Conservation (phyloP, 2,113 vertebrate species). For the Stomatorhinus ivindoensis region DNA sequence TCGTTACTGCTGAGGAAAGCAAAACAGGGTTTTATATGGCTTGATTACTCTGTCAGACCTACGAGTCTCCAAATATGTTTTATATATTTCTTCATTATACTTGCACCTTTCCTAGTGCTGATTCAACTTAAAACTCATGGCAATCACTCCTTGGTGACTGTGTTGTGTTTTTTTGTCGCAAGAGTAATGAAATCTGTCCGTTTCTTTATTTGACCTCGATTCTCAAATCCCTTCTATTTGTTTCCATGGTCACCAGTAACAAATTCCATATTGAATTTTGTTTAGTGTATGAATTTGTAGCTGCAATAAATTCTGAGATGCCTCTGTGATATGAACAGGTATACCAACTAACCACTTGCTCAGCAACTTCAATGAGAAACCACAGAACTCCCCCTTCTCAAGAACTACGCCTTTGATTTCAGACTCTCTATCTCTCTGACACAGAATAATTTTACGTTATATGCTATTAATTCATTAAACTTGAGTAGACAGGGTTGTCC, state of each 20-base stretch:
- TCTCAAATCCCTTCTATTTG: not conserved
- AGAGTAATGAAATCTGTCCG: not conserved
- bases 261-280: not conserved
- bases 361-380: not conserved
- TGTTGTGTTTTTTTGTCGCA: slow-evolving; percentile 1
- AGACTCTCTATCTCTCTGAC: not conserved
- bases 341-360: not conserved
- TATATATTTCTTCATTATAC: slow-evolving; percentile 1
- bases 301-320: not conserved
- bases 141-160: not conserved
- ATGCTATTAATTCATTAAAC: not conserved
- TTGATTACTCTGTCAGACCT: slow-evolving; percentile 10
- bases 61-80: not conserved
- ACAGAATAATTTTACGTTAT: not conserved
- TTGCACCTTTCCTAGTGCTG: not conserved
- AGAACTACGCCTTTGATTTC: not conserved
- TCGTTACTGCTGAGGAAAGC: slow-evolving; percentile 10
- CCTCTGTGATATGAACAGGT: not conserved
- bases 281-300: not conserved
- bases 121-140: slow-evolving; percentile 3
- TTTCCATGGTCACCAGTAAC: not conserved
- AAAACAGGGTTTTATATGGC: not conserved
- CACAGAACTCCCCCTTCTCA: not conserved
- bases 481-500: not conserved
- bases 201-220: not conserved